Evolutionary conservation across 2,113 vertebrate species (phyloP).

Genomic region (Varanus salvator): DNA sequence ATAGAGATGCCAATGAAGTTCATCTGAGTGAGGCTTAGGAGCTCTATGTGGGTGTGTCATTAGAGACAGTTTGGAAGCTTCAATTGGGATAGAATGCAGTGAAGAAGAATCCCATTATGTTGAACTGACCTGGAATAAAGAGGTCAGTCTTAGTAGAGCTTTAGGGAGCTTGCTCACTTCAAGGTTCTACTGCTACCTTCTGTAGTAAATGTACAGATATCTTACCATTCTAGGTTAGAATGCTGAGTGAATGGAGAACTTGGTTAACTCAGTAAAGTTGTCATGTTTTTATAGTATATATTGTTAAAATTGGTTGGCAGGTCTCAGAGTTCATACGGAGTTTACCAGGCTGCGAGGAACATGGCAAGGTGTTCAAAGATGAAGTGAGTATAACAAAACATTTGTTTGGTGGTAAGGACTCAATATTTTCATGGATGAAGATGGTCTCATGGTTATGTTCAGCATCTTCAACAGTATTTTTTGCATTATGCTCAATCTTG

Average conservation of each 20-base stretch:
- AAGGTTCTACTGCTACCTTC: neutral
- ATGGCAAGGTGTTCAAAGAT: constrained; percentile 88
- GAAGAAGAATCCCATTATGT: neutral
- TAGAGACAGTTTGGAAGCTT: neutral
- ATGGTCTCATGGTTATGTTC: neutral
- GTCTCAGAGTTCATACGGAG: constrained; percentile 88
- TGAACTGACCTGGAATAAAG: neutral
- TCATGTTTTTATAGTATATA: constrained; percentile 16
- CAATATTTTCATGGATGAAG: neutral
- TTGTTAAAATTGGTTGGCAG: constrained; percentile 66
- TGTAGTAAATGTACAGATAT: neutral
- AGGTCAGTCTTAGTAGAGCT: neutral
- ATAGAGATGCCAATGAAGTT: neutral
- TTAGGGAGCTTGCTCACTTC: neutral
- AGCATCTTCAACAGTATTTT: neutral
- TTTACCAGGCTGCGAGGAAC: constrained; percentile 87
- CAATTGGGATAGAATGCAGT: neutral
- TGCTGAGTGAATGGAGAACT: neutral
- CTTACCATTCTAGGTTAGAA: neutral
- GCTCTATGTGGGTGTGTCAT: too few relatives aligned
- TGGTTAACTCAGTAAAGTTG: neutral
- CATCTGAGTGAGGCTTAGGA: neutral
- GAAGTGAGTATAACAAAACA: constrained; percentile 76
- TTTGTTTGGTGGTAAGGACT: neutral
- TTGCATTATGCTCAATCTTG: neutral